Base-by-base conservation (phyloP, 2,888 invertebrate genomes). In the Leptinotarsa juncta region DNA sequence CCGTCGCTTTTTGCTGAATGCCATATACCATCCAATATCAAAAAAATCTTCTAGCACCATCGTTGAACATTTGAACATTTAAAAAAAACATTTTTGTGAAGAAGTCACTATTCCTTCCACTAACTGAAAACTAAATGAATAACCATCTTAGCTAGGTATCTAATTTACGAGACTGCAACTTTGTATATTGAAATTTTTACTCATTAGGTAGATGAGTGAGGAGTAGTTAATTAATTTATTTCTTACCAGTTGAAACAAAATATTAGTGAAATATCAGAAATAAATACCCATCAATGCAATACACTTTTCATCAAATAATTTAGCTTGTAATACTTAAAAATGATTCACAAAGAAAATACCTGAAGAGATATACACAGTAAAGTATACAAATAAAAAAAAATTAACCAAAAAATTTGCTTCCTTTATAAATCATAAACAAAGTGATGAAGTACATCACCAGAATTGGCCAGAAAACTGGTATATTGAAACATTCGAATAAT, bases 391-490 rank as follows among this genome's bases (percentile, higher is more conserved):
- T n/a, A 60, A 62, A 4, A 62, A 55, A 20, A n/a, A n/a, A n/a
- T n/a, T n/a, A n/a, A n/a, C n/a, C n/a, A n/a, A n/a, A n/a, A n/a
- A n/a, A n/a, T n/a, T n/a, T n/a, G n/a, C n/a, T n/a, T n/a, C n/a
- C n/a, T n/a, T n/a, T n/a, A n/a, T n/a, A n/a, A n/a, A 20, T 1
- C 20, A 20, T 20, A 90, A 99, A 97, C 82, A 99, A 90, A 74
- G 98, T 97, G 87, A 99, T 96, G 90, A 99, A 99, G 90, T 99
- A 99, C 96, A 99, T 97, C 85, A 99, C 98, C 88, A 99, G 92
- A 85, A 99, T 99, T 76, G 99, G 99, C 99, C 99, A 99, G 90
- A 99, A 99, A 84, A 99, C 99, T 86, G 99, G 99, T 88, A 99
- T 95, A 91, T 99, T 98, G 89, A 99, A 97, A 84, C 95, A 94